phyloP scores from a whole-genome alignment of 1,140 invertebrate genomes.

The Tetragonula clypearis region DNA sequence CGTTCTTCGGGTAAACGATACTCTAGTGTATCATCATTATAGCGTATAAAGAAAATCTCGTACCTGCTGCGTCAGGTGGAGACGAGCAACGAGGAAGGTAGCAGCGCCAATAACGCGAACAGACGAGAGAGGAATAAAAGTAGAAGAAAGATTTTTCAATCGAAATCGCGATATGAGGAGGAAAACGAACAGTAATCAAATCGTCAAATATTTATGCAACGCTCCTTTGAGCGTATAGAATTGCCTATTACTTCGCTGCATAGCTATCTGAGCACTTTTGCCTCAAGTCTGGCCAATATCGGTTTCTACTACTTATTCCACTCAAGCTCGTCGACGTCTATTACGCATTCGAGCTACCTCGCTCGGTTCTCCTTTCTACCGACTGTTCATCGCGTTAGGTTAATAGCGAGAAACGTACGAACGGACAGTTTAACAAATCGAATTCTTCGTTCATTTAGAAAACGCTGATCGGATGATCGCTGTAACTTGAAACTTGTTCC shows the following conservation, averaged over 20 bases:
- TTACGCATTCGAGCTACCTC: not conserved
- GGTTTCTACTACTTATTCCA: constrained; percentile 20
- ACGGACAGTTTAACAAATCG: not conserved
- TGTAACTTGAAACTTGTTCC: not conserved
- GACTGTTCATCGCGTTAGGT: not conserved
- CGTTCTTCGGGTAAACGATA: not conserved
- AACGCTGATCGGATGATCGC: not conserved
- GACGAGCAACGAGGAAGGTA: not conserved
- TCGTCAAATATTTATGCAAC: constrained; percentile 11
- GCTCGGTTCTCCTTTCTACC: not conserved
- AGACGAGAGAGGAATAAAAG: no score
- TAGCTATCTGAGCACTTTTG: not conserved
- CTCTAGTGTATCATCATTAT: not conserved
- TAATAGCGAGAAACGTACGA: not conserved
- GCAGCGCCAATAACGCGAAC: no score
- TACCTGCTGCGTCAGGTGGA: not conserved
- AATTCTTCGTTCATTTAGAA: not conserved
- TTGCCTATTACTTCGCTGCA: not conserved
- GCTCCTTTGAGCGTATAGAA: not conserved
- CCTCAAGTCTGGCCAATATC: constrained; percentile 6
- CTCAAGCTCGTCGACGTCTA: not conserved
- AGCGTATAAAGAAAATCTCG: not conserved
- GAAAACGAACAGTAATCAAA: not conserved
- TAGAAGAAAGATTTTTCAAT: not conserved
- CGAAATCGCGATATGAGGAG: not conserved